Base-by-base conservation (phyloP, 2,113 vertebrate species). In the Hippocampus mohnikei region DNA sequence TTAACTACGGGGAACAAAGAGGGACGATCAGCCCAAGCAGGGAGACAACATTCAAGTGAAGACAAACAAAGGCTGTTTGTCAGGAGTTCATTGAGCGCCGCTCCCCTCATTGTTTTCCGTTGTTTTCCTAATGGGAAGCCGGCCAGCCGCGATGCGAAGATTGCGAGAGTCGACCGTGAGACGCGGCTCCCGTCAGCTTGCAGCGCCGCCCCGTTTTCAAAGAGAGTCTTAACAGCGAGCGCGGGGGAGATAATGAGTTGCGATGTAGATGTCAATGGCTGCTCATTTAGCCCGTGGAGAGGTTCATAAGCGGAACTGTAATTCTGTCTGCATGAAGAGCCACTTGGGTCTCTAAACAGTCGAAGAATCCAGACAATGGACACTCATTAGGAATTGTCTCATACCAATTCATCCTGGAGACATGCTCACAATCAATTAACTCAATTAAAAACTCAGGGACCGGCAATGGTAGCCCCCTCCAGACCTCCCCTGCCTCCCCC, bases 21-120 rank as follows among this genome's bases (percentile, higher is more conserved):
- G 66, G 58, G 66, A 56, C 67, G 77, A 81, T 77, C 7, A 44
- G 48, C 72, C 70, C 65, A 77, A 58, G 75, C 76, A 37, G 65
- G 44, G 75, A 77, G 73, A 44, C 42, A 44, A 44, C 79, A 72
- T 94, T 88, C 91, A 81, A 87, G 90, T 74, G 87, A 88, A 85
- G 88, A 79, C 48, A 82, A 83, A 82, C 71, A 67, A 68, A 61
- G 29, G 79, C 46, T 71, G 81, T 37, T 81, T 79, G 83, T 77
- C 76, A 21, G 48, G 78, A 72, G 79, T 83, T 82, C 81, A 78
- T 70, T 64, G 80, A 81, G 83, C 29, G 10, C 69, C 44, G 74
- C 77, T 77, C 3, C 37, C 70, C 72, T 73, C 75, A 76, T 84
- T 84, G 76, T 83, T 82, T 78, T 77, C 55, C 1, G 79, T 69